phyloP scores from a whole-genome alignment of 2,797 vertebrate genomes.

The Catostomus latipinnis region DNA sequence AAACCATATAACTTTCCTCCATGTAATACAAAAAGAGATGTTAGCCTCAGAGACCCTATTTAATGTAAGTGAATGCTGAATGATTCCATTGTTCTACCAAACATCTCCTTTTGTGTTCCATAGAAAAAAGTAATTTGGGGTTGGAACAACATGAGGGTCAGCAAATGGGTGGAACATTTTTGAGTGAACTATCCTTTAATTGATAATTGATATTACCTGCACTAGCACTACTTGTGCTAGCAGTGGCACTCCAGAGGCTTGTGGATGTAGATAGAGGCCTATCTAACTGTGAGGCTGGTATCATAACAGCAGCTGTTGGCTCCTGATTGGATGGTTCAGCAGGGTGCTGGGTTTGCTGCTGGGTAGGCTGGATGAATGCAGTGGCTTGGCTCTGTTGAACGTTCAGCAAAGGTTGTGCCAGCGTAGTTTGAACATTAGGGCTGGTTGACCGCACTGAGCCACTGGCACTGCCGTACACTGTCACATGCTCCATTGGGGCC shows the following conservation, averaged over 20 bases:
- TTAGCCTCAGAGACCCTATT: too few relatives aligned
- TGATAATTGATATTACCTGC: slow-evolving; percentile 23
- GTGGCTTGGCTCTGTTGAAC: slow-evolving; percentile 89
- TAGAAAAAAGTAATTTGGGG: too few relatives aligned
- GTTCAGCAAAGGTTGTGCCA: slow-evolving; percentile 86
- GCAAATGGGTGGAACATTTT: too few relatives aligned
- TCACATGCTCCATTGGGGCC: slow-evolving; percentile 91
- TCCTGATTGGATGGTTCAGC: slow-evolving; percentile 89
- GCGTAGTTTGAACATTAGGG: slow-evolving; percentile 91
- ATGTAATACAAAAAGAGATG: too few relatives aligned
- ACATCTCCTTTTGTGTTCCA: too few relatives aligned
- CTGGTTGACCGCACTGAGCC: slow-evolving; percentile 97
- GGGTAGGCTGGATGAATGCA: slow-evolving; percentile 97
- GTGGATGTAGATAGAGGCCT: slow-evolving; percentile 90
- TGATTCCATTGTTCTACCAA: too few relatives aligned
- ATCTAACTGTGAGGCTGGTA: slow-evolving; percentile 89
- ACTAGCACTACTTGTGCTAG: slow-evolving; percentile 84
- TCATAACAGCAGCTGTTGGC: slow-evolving; percentile 77
- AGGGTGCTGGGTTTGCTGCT: slow-evolving; percentile 89
- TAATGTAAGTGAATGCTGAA: too few relatives aligned
- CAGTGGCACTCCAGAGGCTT: slow-evolving; percentile 73
- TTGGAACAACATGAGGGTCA: too few relatives aligned
- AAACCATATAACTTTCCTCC: too few relatives aligned
- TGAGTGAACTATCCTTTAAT: too few relatives aligned
- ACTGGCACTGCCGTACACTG: slow-evolving; percentile 91